Percentiles rank a stretch among this genome's conserved stretches.
Conservation (phyloP, 2,113 vertebrate species). For the Salvelinus alpinus region DNA sequence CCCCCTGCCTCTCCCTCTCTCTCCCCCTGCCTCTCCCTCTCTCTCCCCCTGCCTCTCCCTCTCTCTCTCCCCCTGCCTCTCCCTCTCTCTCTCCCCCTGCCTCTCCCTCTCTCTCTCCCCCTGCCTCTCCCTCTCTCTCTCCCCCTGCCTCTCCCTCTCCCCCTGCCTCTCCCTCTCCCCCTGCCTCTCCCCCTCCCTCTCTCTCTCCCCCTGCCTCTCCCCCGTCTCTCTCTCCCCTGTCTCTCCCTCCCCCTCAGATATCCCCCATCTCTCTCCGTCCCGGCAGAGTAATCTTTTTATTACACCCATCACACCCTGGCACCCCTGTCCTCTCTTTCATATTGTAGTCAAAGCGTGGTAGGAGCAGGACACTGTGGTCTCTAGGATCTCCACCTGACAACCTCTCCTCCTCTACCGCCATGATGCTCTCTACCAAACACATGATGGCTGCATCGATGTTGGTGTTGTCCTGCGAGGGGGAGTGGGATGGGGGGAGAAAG, state of each 20-base stretch:
- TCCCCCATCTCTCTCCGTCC: too few relatives aligned
- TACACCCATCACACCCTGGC: slow-evolving; percentile 49
- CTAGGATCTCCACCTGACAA: not conserved
- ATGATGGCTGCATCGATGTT: slow-evolving; percentile 76
- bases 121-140: not conserved
- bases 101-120: not conserved
- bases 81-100: too few relatives aligned
- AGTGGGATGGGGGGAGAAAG: not conserved
- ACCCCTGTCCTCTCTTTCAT: slow-evolving; percentile 52
- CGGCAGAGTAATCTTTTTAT: slow-evolving; percentile 3
- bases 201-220: too few relatives aligned
- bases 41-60: not conserved
- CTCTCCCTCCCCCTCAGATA: slow-evolving; percentile 10
- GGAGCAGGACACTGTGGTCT: slow-evolving; percentile 59
- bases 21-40: not conserved
- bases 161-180: not conserved
- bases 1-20: too few relatives aligned
- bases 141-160: not conserved
- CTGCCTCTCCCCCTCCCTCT: too few relatives aligned
- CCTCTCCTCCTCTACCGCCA: slow-evolving; percentile 60
- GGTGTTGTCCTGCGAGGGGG: slow-evolving; percentile 70
- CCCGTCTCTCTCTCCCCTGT: not conserved
- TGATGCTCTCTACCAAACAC: slow-evolving; percentile 73
- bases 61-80: not conserved
- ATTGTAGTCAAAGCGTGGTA: slow-evolving; percentile 63